phyloP scores from a whole-genome alignment of 2,113 vertebrate species.

The Dromiciops gliroides region DNA sequence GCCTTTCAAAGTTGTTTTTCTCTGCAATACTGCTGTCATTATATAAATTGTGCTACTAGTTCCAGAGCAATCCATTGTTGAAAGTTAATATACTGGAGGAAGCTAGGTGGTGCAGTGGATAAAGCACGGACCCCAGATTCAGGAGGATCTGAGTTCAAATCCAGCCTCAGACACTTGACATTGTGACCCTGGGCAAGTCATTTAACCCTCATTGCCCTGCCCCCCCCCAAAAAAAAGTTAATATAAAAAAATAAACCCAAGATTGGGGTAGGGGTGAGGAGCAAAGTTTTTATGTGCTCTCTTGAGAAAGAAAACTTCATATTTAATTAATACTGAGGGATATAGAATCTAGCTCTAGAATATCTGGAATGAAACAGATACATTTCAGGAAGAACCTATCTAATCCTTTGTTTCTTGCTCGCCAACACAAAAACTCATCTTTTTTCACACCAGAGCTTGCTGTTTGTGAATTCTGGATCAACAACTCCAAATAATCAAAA shows the following conservation, averaged over 20 bases:
- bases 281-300: neutral
- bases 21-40: neutral
- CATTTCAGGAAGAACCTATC: neutral
- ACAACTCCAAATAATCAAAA: neutral
- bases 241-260: neutral
- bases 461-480: too few species aligned
- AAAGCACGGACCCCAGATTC: too few species aligned
- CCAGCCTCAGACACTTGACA: too few species aligned
- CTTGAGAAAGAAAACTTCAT: neutral
- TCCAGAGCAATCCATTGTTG: neutral
- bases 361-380: neutral
- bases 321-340: neutral
- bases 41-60: neutral
- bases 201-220: too few species aligned
- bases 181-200: too few species aligned
- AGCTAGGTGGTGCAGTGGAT: too few species aligned
- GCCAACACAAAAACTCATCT: neutral
- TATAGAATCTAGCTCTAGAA: neutral
- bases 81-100: too few species aligned
- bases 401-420: neutral
- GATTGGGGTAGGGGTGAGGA: neutral
- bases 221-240: too few species aligned
- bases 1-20: neutral
- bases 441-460: neutral
- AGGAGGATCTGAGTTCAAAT: too few species aligned